Conservation (phyloP, 2,888 invertebrate genomes). For the Belgica antarctica region DNA sequence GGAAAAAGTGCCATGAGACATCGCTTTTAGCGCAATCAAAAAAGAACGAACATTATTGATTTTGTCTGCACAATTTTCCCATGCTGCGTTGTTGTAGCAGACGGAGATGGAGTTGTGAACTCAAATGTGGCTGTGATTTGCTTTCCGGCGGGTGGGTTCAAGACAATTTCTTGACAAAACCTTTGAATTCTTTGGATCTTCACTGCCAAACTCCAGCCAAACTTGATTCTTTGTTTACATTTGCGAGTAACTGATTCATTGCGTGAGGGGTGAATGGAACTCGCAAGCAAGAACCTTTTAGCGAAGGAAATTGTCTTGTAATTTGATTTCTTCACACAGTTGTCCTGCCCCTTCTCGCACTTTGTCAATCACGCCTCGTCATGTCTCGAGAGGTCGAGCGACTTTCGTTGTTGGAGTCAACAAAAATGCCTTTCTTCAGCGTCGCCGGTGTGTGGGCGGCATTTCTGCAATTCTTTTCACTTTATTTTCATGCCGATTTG, state of each 20-base stretch:
- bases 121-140: too few relatives aligned
- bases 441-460: not conserved
- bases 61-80: constrained; percentile 39
- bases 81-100: not conserved
- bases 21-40: constrained; percentile 21
- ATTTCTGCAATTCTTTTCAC: constrained; percentile 5
- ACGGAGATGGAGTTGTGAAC: not conserved
- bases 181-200: too few relatives aligned
- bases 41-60: constrained; percentile 34
- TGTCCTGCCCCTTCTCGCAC: too few relatives aligned
- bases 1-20: constrained; percentile 25
- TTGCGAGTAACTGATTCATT: not conserved
- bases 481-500: not conserved
- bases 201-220: too few relatives aligned
- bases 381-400: constrained; percentile 8
- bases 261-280: not conserved
- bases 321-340: constrained; percentile 23
- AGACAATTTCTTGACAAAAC: too few relatives aligned
- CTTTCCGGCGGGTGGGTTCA: too few relatives aligned
- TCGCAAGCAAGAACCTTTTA: not conserved
- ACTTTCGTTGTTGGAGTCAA: constrained; percentile 17
- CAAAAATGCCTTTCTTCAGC: not conserved
- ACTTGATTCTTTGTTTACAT: constrained; percentile 2
- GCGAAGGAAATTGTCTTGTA: not conserved
- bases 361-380: not conserved